Evolutionary conservation across 2,113 vertebrate species (phyloP), one percentile per base, ranked within the genome.

Genomic region (Cervus canadensis): DNA sequence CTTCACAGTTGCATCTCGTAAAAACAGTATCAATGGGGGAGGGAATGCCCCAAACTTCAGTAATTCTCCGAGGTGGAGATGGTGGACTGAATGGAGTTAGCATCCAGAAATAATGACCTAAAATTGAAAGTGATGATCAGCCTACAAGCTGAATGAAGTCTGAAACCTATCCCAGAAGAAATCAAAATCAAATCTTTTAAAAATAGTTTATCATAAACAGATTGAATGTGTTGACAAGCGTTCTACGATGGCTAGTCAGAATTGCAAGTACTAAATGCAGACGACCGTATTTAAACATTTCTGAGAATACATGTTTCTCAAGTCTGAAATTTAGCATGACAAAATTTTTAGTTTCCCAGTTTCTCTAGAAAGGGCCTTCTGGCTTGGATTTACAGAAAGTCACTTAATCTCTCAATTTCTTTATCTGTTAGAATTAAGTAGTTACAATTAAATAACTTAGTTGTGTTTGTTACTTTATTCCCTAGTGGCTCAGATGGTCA

Each of bases 31-130:
- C 99, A 2, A 99, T 99, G 30, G 99, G 99, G 1, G 99, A 99
- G 0, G 99, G 99, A 97, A 99, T 99, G 2, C 99, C 99, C 99
- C 99, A 99, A 36, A 99, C 99, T 0, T 99, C 99, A 17, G 83
- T 99, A 98, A 99, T 99, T 33, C 98, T 98, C 0, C 98, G 99
- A 6, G 99, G 98, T 10, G 99, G 98, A 1, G 99, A 99, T 3
- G 98, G 99, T 1, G 99, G 98, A 79, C 83, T 99, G 64, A 98
- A 95, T 90, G 98, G 98, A 40, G 99, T 99, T 97, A 99, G 98
- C 87, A 98, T 95, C 99, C 99, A 99, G 98, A 99, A 99, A 98
- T 99, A 99, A 98, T 99, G 99, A 89, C 99, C 99, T 99, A 98
- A 74, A 30, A 43, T 83, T 0, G 9, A 97, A 93, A 91, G n/a